Percentiles rank a stretch among this genome's conserved stretches.
Evolutionary conservation across 2,797 vertebrate species (phyloP).

Genomic region (Pangasius mekongensis): DNA sequence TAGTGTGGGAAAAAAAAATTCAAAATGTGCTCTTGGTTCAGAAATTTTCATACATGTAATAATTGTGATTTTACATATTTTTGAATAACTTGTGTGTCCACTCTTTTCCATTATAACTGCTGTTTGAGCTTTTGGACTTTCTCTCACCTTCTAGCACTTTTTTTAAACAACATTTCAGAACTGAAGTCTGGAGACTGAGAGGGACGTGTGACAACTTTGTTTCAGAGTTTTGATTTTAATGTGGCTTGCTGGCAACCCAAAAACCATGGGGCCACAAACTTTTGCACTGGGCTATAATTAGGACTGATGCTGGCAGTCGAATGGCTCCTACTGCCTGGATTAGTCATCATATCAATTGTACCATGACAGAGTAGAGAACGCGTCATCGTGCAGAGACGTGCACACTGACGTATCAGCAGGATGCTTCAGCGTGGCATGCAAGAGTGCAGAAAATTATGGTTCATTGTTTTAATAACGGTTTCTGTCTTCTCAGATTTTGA

Average conservation of each 20-base stretch:
- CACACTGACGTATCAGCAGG: background rate
- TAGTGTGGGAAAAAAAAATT: rapidly evolving
- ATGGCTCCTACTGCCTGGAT: background rate
- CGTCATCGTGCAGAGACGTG: background rate
- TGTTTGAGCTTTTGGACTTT: background rate
- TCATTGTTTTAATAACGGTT: background rate
- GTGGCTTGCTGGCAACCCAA: background rate
- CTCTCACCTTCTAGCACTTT: background rate
- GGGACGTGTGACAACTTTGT: background rate
- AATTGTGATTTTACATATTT: background rate
- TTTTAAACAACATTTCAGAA: background rate
- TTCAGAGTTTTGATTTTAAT: background rate
- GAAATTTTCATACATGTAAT: background rate
- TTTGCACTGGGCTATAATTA: background rate
- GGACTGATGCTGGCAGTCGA: background rate
- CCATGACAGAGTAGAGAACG: background rate
- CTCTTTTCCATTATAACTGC: background rate
- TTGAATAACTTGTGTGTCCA: background rate
- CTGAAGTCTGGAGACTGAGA: background rate
- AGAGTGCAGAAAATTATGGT: background rate
- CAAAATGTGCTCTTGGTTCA: background rate
- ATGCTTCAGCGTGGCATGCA: background rate
- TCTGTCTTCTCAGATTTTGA: conserved; percentile 85
- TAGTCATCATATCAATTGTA: background rate
- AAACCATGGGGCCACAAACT: background rate